These are phyloP conservation scores for Pantherophis vulpinus DNA, from an alignment of 2,797 vertebrate genomes.

Conservation along the genomic window DNA sequence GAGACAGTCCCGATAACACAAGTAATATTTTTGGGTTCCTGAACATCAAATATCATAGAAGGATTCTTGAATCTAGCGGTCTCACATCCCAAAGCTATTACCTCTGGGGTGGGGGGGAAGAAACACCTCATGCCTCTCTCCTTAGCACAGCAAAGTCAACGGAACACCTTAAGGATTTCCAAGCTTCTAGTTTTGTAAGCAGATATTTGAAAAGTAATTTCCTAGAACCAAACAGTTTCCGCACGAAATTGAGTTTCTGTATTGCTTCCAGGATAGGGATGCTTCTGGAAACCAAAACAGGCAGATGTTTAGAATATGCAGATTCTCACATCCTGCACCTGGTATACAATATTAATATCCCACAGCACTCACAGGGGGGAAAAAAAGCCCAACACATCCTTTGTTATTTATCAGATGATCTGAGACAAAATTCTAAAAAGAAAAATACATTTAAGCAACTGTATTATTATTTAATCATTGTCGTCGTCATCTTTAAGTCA, in stretches of 20 bases:
- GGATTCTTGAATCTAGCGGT: background rate
- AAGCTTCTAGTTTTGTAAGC: background rate
- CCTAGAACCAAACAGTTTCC: background rate
- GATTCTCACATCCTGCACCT: background rate
- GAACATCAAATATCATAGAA: background rate
- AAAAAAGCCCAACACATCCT: background rate
- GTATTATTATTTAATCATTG: background rate
- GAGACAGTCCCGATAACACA: background rate
- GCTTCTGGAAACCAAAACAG: background rate
- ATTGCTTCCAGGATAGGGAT: background rate
- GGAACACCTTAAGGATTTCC: background rate
- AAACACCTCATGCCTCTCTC: background rate
- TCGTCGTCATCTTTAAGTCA: background rate
- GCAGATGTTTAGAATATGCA: background rate
- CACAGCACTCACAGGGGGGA: fast-evolving
- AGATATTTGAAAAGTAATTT: background rate
- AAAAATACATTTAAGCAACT: background rate
- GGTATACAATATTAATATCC: background rate
- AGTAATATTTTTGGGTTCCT: background rate
- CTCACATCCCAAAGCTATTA: background rate
- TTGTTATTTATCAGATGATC: background rate
- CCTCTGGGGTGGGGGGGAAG: background rate
- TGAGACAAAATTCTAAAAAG: background rate
- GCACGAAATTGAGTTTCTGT: background rate
- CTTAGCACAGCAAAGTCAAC: background rate